phyloP scores from a whole-genome alignment of 2,888 invertebrate genomes.

The Ormyrus pomaceus region DNA sequence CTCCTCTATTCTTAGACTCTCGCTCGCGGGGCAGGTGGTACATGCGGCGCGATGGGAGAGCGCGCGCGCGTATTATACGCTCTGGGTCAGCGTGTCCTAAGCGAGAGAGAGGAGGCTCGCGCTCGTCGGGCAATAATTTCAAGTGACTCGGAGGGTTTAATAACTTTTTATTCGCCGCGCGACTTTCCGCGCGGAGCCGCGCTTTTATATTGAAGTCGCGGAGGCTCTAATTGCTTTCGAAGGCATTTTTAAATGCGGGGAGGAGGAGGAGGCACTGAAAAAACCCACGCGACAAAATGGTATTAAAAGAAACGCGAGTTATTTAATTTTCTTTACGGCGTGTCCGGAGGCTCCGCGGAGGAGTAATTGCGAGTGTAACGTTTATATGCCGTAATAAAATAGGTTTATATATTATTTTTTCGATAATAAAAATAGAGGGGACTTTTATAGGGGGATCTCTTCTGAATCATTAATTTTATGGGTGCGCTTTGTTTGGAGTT shows the following conservation, averaged over 20 bases:
- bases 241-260: constrained; percentile 23
- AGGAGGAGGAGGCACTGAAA: background rate
- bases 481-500: too few relatives aligned
- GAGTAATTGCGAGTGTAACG: too few relatives aligned
- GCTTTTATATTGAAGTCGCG: constrained; percentile 42
- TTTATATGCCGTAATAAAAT: too few relatives aligned
- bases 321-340: background rate
- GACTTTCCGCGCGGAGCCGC: background rate
- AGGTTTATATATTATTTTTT: too few relatives aligned
- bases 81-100: background rate
- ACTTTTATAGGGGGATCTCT: too few relatives aligned
- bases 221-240: constrained; percentile 29
- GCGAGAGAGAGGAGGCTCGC: background rate
- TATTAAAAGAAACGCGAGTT: background rate
- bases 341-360: too few relatives aligned
- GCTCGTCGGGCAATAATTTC: constrained; percentile 40
- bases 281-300: background rate
- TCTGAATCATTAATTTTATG: too few relatives aligned
- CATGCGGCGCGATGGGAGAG: constrained; percentile 18
- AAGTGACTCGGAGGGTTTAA: constrained; percentile 46
- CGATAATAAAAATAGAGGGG: too few relatives aligned
- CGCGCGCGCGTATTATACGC: background rate
- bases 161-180: constrained; percentile 38
- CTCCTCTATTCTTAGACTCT: constrained; percentile 71
- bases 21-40: constrained; percentile 70